Evolutionary conservation across 1,140 invertebrate species (phyloP).

Genomic region (Drosophila persimilis): DNA sequence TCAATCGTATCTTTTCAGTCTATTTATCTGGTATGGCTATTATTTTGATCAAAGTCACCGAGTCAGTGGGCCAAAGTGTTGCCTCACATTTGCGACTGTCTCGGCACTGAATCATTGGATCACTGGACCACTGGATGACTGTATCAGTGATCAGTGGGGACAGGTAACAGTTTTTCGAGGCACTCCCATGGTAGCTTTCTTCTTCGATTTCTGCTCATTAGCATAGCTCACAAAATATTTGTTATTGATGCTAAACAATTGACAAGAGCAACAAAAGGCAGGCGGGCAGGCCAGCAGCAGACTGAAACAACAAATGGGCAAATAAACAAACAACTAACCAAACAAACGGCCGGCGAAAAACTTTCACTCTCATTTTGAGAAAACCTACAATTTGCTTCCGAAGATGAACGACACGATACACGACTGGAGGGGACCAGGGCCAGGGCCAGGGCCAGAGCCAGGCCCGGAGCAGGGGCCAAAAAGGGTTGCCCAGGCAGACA

Average conservation of each 20-base stretch:
- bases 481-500: conserved; percentile 25
- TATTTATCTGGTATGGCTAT: background rate
- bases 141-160: background rate
- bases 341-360: conserved; percentile 31
- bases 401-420: conserved; percentile 32
- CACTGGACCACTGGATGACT: no score
- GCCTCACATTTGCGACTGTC: no score
- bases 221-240: conserved; percentile 69
- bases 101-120: no score
- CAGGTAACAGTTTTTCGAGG: conserved; percentile 1
- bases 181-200: conserved; percentile 30
- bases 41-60: conserved; percentile 16
- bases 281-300: conserved; percentile 7
- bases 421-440: background rate
- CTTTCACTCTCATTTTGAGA: conserved; percentile 63
- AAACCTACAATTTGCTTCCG: conserved; percentile 47
- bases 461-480: background rate
- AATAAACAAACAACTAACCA: conserved; percentile 33
- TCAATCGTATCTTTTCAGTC: no score
- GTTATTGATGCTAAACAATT: conserved; percentile 75
- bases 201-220: conserved; percentile 68
- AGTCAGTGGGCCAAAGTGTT: conserved; percentile 20
- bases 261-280: conserved; percentile 44
- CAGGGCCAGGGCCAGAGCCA: background rate
- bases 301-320: conserved; percentile 16